Base-by-base conservation (phyloP, 2,888 invertebrate species). In the Tridacna gigas region DNA sequence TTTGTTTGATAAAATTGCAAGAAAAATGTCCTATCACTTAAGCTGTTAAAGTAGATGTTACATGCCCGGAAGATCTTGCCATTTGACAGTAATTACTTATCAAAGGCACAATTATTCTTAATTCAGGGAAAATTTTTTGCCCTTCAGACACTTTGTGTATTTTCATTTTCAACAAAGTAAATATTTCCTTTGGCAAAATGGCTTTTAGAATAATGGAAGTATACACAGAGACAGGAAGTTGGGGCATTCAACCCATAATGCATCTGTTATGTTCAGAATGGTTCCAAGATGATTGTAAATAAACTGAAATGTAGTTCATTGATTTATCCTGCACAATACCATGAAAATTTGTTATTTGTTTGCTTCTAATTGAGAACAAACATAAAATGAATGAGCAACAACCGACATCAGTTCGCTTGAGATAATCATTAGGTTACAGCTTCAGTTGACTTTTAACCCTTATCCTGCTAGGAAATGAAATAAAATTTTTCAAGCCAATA, bases 131-230 rank as follows among this genome's bases (percentile, higher is more conserved):
- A 56, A 5, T 15, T 75, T 75, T 77, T 78, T 73, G 61, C 73
- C 76, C 61, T 56, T 45, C 28, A 56, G 61, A 25, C 4, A 22
- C 48, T 71, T 51, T 71, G 12, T 11, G 22, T 75, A 63, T 75
- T 75, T 75, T 75, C 48, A 65, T 45, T 47, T 61, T 61, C 13
- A 37, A 47, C 82, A 67, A 45, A 74, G 69, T 65, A 78, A 82
- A 82, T 79, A 82, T 82, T 82, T 74, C 78, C 74, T 78, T 82
- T 82, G 82, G 82, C 82, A 71, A 56, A 82, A 28, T 63, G 60
- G 61, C 51, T 73, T 63, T 48, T 22, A n/a, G 47, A 71, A 65
- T 79, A 82, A 79, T 78, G 82, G 78, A 74, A 22, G 26, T 37
- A 73, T 80, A 66, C 26, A 74, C 74, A 71, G 11, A 47, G 71